A percentile compares a stretch with the other conserved stretches of the same genome.
phyloP scores from a whole-genome alignment of 2,113 vertebrate genomes.

The Corythoichthys haematopterus region DNA sequence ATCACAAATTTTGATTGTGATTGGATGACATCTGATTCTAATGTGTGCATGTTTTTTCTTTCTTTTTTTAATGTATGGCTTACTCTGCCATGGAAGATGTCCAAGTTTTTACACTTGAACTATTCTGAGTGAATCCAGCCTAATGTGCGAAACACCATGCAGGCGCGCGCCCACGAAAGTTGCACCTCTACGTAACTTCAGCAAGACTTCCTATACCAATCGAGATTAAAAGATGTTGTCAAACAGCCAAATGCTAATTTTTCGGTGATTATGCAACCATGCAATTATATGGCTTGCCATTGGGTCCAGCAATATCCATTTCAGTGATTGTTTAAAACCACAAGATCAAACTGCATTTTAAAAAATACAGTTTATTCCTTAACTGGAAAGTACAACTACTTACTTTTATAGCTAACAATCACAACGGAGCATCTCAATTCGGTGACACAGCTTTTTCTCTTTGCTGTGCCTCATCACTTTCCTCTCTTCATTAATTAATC shows the following conservation, averaged over 20 bases:
- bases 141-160: too few relatives aligned
- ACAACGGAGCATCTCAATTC: slow-evolving; percentile 4
- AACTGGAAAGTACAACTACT: neutral
- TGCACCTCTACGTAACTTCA: too few relatives aligned
- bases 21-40: too few relatives aligned
- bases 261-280: neutral
- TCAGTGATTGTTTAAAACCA: neutral
- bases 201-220: too few relatives aligned
- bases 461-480: slow-evolving; percentile 17
- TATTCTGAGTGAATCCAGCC: too few relatives aligned
- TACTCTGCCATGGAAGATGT: too few relatives aligned
- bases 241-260: neutral
- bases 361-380: neutral
- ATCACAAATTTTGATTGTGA: too few relatives aligned
- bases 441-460: slow-evolving; percentile 10
- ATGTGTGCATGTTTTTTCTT: too few relatives aligned
- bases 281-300: neutral
- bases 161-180: too few relatives aligned
- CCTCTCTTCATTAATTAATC: slow-evolving; percentile 31
- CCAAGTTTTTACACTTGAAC: too few relatives aligned
- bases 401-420: neutral
- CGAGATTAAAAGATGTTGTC: neutral
- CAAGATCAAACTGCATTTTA: neutral
- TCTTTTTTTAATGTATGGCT: too few relatives aligned
- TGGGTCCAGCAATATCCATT: neutral